phyloP scores from a whole-genome alignment of 2,888 invertebrate genomes.

The Tenthredo livida region DNA sequence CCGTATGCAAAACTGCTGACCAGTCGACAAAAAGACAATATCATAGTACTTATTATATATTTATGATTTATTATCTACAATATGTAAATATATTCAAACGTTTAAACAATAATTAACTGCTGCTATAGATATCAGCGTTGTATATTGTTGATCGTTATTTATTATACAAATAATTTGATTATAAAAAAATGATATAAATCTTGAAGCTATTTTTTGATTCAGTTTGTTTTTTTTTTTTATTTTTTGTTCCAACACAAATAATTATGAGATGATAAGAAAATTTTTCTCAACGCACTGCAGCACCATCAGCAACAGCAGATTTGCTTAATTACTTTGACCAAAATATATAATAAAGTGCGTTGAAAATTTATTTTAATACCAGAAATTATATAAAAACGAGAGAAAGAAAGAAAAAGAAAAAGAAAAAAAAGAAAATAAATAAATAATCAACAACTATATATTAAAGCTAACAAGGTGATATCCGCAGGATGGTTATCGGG shows the following conservation, averaged over 20 bases:
- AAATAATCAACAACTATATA: conserved; percentile 12
- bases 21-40: conserved; percentile 53
- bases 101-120: neutral
- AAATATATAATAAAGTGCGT: neutral
- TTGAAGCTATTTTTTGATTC: neutral
- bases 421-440: neutral
- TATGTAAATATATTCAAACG: neutral
- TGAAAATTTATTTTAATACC: conserved; percentile 40
- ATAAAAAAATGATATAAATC: neutral
- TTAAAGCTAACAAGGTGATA: conserved; percentile 48
- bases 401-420: neutral
- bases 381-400: conserved; percentile 6
- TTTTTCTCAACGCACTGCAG: neutral
- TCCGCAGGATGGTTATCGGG: conserved; percentile 54
- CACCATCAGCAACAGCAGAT: too few relatives aligned
- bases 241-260: too few relatives aligned
- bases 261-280: neutral
- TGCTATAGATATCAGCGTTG: too few relatives aligned
- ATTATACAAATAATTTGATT: neutral
- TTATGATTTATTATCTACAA: neutral
- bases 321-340: neutral
- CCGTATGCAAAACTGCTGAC: conserved; percentile 49
- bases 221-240: neutral
- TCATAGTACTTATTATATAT: neutral
- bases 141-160: neutral